phyloP scores from a whole-genome alignment of 2,113 vertebrate genomes.

The Notechis scutatus region DNA sequence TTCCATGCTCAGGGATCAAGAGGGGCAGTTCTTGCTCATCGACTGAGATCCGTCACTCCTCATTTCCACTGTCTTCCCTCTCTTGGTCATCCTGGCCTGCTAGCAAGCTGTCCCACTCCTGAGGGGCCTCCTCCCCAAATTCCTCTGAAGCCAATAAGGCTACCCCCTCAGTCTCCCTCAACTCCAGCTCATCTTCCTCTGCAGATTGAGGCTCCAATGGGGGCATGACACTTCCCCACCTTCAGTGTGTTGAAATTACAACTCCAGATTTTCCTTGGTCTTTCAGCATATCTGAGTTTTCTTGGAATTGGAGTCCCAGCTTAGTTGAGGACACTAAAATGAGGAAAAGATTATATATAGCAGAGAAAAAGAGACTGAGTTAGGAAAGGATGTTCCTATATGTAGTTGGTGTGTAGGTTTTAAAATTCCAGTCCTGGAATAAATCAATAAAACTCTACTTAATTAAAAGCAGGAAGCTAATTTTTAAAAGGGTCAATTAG shows the following conservation, averaged over 20 bases:
- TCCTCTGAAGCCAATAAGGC: no score
- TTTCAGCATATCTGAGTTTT: background rate
- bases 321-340: background rate
- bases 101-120: no score
- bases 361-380: background rate
- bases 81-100: no score
- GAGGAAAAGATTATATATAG: background rate
- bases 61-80: no score
- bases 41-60: no score
- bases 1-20: no score
- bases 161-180: no score
- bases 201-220: no score
- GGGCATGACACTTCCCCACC: background rate
- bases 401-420: background rate
- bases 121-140: no score
- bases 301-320: background rate
- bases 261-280: background rate
- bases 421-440: background rate
- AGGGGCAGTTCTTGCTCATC: no score
- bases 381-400: background rate
- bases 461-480: background rate
- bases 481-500: background rate
- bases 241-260: background rate
- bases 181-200: no score
- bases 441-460: background rate